Evolutionary conservation across 2,888 invertebrate genomes (phyloP).

Genomic region (Drosophila mayaguana): DNA sequence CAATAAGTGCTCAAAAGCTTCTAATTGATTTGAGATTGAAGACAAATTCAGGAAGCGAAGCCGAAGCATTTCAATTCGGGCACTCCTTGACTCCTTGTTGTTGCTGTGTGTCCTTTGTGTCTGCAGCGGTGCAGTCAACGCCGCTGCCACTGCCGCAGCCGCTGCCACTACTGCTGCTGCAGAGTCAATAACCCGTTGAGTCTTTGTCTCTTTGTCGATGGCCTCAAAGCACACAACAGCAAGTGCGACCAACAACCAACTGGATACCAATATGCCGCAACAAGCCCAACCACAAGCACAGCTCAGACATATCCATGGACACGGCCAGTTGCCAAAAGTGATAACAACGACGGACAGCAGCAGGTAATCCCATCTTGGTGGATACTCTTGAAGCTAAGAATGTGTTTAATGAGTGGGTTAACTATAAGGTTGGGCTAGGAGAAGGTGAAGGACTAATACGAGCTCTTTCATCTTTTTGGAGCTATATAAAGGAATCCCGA

Average conservation of each 20-base stretch:
- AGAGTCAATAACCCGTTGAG: constrained; percentile 52
- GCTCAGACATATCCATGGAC: constrained; percentile 60
- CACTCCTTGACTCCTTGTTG: constrained; percentile 24
- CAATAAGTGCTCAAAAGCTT: not conserved
- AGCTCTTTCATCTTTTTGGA: too few species aligned
- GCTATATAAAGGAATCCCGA: too few species aligned
- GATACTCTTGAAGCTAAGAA: not conserved
- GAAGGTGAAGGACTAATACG: too few species aligned
- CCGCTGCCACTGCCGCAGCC: not conserved
- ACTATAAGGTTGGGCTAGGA: too few species aligned
- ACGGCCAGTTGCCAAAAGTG: constrained; percentile 61
- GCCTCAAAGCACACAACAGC: constrained; percentile 7
- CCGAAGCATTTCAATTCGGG: not conserved
- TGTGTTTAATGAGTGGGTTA: too few species aligned
- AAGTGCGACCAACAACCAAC: constrained; percentile 2
- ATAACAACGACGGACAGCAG: constrained; percentile 59
- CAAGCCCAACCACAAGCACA: constrained; percentile 48
- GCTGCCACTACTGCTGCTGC: not conserved
- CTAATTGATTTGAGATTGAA: constrained; percentile 17
- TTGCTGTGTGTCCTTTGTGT: constrained; percentile 47
- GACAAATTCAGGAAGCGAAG: too few species aligned
- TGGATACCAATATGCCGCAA: constrained; percentile 59
- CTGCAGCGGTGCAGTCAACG: constrained; percentile 35
- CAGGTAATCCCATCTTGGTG: constrained; percentile 56
- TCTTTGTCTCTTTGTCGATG: constrained; percentile 44